These are phyloP conservation scores for Athrips mouffetella DNA, from an alignment of 2,888 invertebrate genomes.

Conservation along the genomic window DNA sequence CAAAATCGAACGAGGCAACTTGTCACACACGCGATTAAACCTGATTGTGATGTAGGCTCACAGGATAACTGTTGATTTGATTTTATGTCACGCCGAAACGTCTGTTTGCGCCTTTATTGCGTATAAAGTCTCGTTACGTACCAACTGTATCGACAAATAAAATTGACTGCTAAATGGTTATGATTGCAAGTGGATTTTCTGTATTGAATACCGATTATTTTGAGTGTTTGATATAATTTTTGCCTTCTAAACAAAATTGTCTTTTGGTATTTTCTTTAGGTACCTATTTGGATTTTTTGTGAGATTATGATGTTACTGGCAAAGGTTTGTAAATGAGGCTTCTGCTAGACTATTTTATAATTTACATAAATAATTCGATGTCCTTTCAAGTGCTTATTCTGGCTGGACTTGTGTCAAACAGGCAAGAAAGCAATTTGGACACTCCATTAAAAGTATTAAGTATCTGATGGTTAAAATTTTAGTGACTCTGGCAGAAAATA, in stretches of 20 bases:
- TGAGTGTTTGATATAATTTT: slow-evolving; percentile 20
- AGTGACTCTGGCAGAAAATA: no score
- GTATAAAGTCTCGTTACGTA: slow-evolving; percentile 71
- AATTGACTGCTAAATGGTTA: slow-evolving; percentile 69
- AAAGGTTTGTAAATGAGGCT: no score
- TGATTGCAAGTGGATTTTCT: slow-evolving; percentile 59
- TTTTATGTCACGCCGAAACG: slow-evolving; percentile 76
- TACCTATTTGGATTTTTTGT: no score
- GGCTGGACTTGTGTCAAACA: no score
- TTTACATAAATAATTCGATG: no score
- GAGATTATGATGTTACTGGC: no score
- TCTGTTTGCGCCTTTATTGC: slow-evolving; percentile 75
- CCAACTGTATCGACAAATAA: slow-evolving; percentile 70
- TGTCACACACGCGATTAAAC: slow-evolving; percentile 77
- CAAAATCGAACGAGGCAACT: slow-evolving; percentile 58
- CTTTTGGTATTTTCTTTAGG: neutral
- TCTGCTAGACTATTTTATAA: no score
- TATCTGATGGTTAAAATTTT: no score
- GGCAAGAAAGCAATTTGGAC: no score
- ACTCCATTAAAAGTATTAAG: no score
- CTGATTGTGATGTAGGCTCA: slow-evolving; percentile 77
- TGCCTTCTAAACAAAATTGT: slow-evolving; percentile 2
- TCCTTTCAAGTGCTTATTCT: no score
- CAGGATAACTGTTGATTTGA: slow-evolving; percentile 78
- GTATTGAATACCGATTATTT: slow-evolving; percentile 54